Evolutionary conservation across 2,888 invertebrate genomes (phyloP), one percentile per base, ranked within the genome.

Genomic region (Oxytorus armatus): DNA sequence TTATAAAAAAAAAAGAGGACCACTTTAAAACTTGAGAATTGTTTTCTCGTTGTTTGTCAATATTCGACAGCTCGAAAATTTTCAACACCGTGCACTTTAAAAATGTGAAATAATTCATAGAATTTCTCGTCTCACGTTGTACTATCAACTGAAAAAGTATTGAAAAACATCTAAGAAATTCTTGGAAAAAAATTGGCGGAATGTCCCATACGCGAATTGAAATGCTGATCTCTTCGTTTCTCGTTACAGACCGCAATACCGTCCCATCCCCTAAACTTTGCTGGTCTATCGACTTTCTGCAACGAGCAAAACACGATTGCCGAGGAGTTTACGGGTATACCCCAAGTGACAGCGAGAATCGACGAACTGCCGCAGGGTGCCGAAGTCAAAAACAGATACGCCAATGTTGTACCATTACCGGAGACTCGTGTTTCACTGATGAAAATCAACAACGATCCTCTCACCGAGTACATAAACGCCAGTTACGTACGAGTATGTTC

Each of bases 391-490:
- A 98, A 98, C 92, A 93, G 96, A 83, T 98, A 97, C 92, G 97
- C 98, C 76, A 98, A 98, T 92, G 97, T 98, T n/a, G 96, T 98
- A 85, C 98, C 98, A 69, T 94, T 97, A 85, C 97, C 98, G 33
- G 97, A 98, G 92, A 97, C 97, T 33, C 94, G 98, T 88, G 98
- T 98, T 1, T 94, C 95, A 36, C 93, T 98, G 42, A 94, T 94
- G 85, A 93, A 94, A 81, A 93, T 95, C 76, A 95, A 95, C 74
- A 95, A 95, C 79, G 96, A 96, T 87, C 95, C 96, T 0, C 95
- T 95, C 81, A 95, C 96, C 65, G 97, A 97, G 92, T 98, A 98
- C 90, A 98, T 98, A 85, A 98, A 98, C 90, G 98, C 98, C 82
- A 98, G 97, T 92, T 98, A 95, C 92, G 95, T 98, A 84, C 95